Percentiles rank a stretch among this genome's conserved stretches.
Conservation (phyloP, 2,797 vertebrate genomes). For the Crocidura indochinensis region DNA sequence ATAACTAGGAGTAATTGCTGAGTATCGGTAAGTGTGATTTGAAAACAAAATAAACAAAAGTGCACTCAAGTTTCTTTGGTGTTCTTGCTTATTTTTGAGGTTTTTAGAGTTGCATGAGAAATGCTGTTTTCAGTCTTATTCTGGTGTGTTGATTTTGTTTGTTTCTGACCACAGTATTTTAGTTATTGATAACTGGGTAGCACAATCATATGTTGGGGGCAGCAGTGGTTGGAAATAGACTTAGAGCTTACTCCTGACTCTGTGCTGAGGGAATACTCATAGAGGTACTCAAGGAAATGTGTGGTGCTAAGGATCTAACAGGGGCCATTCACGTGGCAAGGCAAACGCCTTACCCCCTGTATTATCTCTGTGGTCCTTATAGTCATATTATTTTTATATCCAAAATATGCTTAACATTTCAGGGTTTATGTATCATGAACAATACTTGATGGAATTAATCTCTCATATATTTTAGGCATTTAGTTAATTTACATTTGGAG, state of each 20-base stretch:
- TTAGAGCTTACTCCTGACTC: too few relatives aligned
- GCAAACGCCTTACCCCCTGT: too few relatives aligned
- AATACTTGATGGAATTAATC: neutral
- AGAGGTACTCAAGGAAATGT: too few relatives aligned
- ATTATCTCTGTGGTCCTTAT: too few relatives aligned
- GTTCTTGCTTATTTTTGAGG: neutral
- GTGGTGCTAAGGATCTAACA: too few relatives aligned
- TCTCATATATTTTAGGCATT: neutral
- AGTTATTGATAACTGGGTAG: neutral
- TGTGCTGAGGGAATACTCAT: too few relatives aligned
- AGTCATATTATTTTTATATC: neutral
- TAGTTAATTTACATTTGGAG: slow-evolving; percentile 3
- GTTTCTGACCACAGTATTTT: neutral
- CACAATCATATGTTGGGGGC: slow-evolving; percentile 12
- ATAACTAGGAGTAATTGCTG: too few relatives aligned
- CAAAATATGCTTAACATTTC: neutral
- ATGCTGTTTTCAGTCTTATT: slow-evolving; percentile 13
- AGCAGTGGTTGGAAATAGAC: too few relatives aligned
- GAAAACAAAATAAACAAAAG: neutral
- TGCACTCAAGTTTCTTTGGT: neutral
- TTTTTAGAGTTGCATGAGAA: slow-evolving; percentile 10
- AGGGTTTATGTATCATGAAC: neutral
- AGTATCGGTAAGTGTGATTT: neutral
- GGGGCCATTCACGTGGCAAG: too few relatives aligned
- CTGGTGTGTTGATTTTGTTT: slow-evolving; percentile 36